These are phyloP conservation scores for Lates calcarifer DNA, from an alignment of 2,113 vertebrate genomes.

Conservation along the genomic window DNA sequence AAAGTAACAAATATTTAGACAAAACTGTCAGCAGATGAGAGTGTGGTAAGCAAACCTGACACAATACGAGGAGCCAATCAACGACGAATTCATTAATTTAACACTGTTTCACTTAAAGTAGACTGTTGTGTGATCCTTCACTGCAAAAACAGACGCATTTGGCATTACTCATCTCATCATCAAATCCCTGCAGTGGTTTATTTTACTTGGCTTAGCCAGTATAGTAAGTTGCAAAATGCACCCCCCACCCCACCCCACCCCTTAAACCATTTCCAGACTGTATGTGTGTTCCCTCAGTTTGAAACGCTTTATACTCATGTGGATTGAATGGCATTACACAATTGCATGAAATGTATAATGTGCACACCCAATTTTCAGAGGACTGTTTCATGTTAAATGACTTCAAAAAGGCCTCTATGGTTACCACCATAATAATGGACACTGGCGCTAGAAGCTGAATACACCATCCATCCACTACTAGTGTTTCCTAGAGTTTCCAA, in stretches of 20 bases:
- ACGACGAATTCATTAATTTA: constrained; percentile 25
- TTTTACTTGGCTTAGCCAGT: constrained; percentile 66
- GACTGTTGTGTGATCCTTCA: constrained; percentile 48
- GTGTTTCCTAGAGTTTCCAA: constrained; percentile 34
- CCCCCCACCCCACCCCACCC: constrained; percentile 33
- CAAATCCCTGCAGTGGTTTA: constrained; percentile 70
- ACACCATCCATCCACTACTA: constrained; percentile 20
- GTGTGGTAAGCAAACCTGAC: constrained; percentile 3
- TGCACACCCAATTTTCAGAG: constrained; percentile 60
- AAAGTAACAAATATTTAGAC: constrained; percentile 4
- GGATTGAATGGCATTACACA: constrained; percentile 67
- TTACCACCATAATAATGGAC: constrained; percentile 60
- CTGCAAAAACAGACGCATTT: constrained; percentile 55
- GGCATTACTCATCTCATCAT: constrained; percentile 72
- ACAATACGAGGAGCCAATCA: not conserved
- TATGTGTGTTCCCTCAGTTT: constrained; percentile 56
- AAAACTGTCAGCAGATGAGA: constrained; percentile 15
- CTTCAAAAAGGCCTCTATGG: constrained; percentile 65
- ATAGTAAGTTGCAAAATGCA: constrained; percentile 67
- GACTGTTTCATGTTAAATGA: constrained; percentile 66
- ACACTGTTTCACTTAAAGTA: constrained; percentile 15
- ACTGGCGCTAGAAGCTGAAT: constrained; percentile 32
- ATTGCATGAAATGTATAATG: constrained; percentile 64
- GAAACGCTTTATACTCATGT: constrained; percentile 58
- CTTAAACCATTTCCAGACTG: constrained; percentile 75